phyloP scores from a whole-genome alignment of 2,113 vertebrate genomes.

The Gobius niger region DNA sequence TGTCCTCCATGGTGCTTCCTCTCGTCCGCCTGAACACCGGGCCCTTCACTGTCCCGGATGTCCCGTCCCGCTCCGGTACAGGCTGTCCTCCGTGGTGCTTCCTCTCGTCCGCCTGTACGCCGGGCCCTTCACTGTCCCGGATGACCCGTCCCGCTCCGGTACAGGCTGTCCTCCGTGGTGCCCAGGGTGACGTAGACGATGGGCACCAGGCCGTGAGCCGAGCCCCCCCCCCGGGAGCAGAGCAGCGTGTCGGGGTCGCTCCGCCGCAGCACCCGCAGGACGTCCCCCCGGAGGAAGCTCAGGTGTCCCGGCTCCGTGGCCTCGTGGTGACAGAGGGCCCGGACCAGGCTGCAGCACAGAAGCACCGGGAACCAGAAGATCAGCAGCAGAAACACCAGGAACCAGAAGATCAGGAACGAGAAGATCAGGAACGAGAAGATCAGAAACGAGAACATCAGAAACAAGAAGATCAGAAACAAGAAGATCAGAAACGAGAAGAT shows the following conservation, averaged over 20 bases:
- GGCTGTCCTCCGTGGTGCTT: conserved; percentile 61
- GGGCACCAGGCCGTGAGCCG: conserved; percentile 84
- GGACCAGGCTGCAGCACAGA: conserved; percentile 80
- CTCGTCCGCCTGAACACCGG: too few relatives aligned
- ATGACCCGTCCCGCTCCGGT: conserved; percentile 28
- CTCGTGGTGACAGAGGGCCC: conserved; percentile 89
- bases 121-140: neutral
- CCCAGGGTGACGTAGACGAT: conserved; percentile 86
- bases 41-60: too few relatives aligned
- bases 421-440: too few relatives aligned
- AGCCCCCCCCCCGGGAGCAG: conserved; percentile 82
- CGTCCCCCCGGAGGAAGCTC: conserved; percentile 91
- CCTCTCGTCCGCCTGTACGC: too few relatives aligned
- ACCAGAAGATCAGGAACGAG: too few relatives aligned
- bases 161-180: conserved; percentile 55
- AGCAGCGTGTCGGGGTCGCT: conserved; percentile 87
- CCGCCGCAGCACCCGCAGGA: conserved; percentile 81
- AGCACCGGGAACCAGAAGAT: too few relatives aligned
- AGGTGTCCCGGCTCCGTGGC: conserved; percentile 89
- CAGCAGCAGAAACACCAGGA: too few relatives aligned
- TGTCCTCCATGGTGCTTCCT: neutral
- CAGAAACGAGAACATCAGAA: too few relatives aligned
- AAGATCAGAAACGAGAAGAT: too few relatives aligned
- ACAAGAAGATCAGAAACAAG: too few relatives aligned
- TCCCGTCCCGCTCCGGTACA: conserved; percentile 40